Conservation (phyloP, 2,113 vertebrate species). For the Cheirogaleus medius region DNA sequence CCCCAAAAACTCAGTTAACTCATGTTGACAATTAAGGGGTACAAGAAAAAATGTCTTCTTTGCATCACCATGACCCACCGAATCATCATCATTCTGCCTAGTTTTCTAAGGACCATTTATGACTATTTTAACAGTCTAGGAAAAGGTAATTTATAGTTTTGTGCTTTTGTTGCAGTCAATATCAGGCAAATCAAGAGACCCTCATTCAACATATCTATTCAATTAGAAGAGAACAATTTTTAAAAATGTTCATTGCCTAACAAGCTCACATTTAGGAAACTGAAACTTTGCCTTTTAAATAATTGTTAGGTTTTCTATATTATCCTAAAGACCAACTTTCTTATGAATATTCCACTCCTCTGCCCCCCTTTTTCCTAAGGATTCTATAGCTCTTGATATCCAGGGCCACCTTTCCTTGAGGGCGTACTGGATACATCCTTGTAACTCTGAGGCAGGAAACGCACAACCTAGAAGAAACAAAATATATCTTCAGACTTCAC, state of each 20-base stretch:
- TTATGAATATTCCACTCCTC: not conserved
- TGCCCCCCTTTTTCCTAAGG: not conserved
- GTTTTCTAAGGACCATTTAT: not conserved
- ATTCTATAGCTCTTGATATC: not conserved
- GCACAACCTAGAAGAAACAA: conserved; percentile 45
- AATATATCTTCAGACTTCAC: not conserved
- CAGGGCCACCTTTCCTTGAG: fast-evolving
- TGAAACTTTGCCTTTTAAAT: not conserved
- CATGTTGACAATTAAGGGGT: no score
- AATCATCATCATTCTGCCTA: not conserved
- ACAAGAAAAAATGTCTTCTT: not conserved
- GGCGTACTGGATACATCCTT: not conserved
- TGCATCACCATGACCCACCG: not conserved
- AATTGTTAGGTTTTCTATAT: not conserved
- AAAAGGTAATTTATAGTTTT: not conserved
- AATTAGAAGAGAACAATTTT: not conserved
- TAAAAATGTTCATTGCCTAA: not conserved
- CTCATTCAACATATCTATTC: not conserved
- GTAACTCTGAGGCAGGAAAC: not conserved
- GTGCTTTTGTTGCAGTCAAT: not conserved
- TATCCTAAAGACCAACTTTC: not conserved
- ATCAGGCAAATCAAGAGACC: not conserved
- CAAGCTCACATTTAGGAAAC: not conserved
- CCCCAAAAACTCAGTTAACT: not conserved
- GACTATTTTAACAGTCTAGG: not conserved